Base-by-base conservation (phyloP, 2,888 invertebrate species). In the Stenodera caucasica region DNA sequence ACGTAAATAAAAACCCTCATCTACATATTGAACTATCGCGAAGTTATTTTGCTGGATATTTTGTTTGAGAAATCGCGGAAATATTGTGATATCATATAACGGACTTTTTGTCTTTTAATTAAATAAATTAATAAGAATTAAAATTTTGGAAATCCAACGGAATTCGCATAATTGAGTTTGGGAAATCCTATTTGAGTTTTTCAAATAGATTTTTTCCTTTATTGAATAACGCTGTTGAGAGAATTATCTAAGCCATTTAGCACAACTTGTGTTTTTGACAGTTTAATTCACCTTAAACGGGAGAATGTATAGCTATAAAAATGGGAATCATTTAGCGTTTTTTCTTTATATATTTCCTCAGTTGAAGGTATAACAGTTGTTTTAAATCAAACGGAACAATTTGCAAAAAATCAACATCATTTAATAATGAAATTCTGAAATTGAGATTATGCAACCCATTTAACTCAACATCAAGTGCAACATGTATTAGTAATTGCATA, bases 211-310 rank as follows among this genome's bases (percentile, higher is more conserved):
- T 33, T 35, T 11, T 35, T 14, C 6, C 21, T 15, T 45, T 21
- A 21, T 4, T 45, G 12, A 23, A 23, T 21, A 18, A 45, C n/a
- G 12, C 21, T 45, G 5, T 11, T 45, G 11, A 23, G 37, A 40
- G 29, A 54, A 61, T 57, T 40, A 61, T 61, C 49, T 40, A 29
- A 29, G 30, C 50, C 54, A 57, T 61, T 58, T 58, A 55, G 8
- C 53, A 33, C 55, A 32, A 15, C 53, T 58, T 55, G 14, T 61
- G 61, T 58, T 61, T 53, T 49, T 55, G 61, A 61, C 61, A 35
- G 55, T 35, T 55, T 49, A 55, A 53, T 30, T 55, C 58, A 55
- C 52, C 35, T 51, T 35, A 40, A 55, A 58, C 49, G 12, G n/a
- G 29, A 32, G 49, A 56, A 45, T 23, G 23, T 12, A 37, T 9